phyloP scores from a whole-genome alignment of 2,113 vertebrate genomes.

The Gymnorhina tibicen region DNA sequence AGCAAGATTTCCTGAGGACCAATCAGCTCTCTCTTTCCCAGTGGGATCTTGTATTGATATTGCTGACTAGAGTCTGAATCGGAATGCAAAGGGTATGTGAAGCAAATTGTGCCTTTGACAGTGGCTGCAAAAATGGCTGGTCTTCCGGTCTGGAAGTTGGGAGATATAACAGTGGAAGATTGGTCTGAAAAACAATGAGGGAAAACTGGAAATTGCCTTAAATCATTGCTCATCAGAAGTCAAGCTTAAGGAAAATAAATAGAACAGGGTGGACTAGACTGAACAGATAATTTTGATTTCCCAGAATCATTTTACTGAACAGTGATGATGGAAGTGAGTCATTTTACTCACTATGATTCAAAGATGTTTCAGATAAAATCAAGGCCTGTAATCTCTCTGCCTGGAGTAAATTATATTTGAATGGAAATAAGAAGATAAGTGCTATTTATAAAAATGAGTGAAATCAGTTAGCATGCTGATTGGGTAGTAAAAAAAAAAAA shows the following conservation, averaged over 20 bases:
- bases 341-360: conserved; percentile 48
- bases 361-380: conserved; percentile 27
- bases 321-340: conserved; percentile 47
- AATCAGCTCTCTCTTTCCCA: background rate
- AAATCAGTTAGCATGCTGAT: conserved; percentile 34
- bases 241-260: conserved; percentile 10
- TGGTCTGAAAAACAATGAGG: background rate
- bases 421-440: conserved; percentile 55
- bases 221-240: background rate
- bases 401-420: conserved; percentile 51
- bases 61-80: background rate
- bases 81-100: background rate
- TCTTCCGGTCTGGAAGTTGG: background rate
- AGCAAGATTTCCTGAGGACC: background rate
- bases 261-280: background rate
- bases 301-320: conserved; percentile 4
- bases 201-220: background rate
- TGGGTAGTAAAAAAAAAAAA: background rate
- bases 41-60: background rate
- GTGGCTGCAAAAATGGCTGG: background rate
- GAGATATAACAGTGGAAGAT: background rate
- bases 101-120: background rate
- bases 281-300: conserved; percentile 41
- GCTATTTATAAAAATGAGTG: conserved; percentile 59
- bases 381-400: conserved; percentile 41